Evolutionary conservation across 1,140 invertebrate genomes (phyloP).

Genomic region (Achroia grisella): DNA sequence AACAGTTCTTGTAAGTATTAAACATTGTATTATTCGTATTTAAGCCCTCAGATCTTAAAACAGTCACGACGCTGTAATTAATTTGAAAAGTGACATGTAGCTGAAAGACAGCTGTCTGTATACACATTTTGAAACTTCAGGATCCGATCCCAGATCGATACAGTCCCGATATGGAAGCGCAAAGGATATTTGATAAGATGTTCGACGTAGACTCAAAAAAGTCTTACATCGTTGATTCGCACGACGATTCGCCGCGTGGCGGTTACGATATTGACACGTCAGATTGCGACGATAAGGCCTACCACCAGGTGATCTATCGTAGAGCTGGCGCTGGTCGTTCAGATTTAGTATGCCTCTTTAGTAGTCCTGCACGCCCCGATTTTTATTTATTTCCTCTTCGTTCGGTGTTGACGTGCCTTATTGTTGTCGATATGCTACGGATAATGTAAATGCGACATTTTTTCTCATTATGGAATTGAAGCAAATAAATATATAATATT

Average conservation of each 20-base stretch:
- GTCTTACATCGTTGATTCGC: conserved; percentile 55
- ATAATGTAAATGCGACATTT: conserved; percentile 43
- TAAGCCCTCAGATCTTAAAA: not conserved
- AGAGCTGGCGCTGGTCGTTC: conserved; percentile 53
- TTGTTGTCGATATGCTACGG: conserved; percentile 4
- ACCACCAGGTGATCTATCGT: conserved; percentile 65
- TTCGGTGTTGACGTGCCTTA: conserved; percentile 43
- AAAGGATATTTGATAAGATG: conserved; percentile 73
- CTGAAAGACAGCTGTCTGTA: conserved; percentile 13
- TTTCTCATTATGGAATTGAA: too few relatives aligned
- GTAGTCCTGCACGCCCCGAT: conserved; percentile 65
- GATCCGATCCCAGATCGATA: conserved; percentile 68
- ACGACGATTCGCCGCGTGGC: conserved; percentile 59
- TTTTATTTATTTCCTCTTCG: conserved; percentile 51
- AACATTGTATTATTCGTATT: conserved; percentile 1
- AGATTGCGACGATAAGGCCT: conserved; percentile 66
- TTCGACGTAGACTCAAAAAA: conserved; percentile 68
- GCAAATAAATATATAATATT: too few relatives aligned
- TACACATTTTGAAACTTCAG: conserved; percentile 68
- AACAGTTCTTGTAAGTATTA: conserved; percentile 59
- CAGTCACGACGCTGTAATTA: not conserved
- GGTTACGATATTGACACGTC: conserved; percentile 67
- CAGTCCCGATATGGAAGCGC: conserved; percentile 70
- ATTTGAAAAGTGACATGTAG: not conserved
- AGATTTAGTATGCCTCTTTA: conserved; percentile 56